Percentiles rank a stretch among this genome's conserved stretches.
Conservation (phyloP, 1,140 invertebrate species). For the Magallana gigas region DNA sequence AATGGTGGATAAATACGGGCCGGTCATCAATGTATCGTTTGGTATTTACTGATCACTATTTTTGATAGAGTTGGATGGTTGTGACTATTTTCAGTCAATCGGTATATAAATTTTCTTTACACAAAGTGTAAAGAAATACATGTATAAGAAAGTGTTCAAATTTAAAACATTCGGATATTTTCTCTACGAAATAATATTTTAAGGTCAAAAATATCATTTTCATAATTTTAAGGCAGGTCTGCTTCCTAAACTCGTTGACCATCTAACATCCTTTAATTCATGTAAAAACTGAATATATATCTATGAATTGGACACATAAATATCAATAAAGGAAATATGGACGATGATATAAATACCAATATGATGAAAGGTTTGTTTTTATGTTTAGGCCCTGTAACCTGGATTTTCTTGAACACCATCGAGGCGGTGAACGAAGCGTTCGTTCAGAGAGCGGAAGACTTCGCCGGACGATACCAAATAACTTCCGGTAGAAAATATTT, state of each 20-base stretch:
- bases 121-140: not conserved
- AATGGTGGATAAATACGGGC: not conserved
- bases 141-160: not conserved
- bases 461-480: conserved; percentile 35
- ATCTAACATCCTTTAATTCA: not conserved
- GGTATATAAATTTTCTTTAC: not conserved
- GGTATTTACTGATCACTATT: not conserved
- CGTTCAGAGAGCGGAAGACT: conserved; percentile 44
- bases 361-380: not conserved
- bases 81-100: no score
- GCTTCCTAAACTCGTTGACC: not conserved
- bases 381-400: conserved; percentile 37
- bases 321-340: not conserved
- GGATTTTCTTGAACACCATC: conserved; percentile 46
- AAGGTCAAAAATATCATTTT: not conserved
- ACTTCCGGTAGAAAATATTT: conserved; percentile 22
- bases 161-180: not conserved
- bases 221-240: not conserved
- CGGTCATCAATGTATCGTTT: not conserved
- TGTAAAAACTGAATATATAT: not conserved
- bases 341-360: not conserved
- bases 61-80: no score
- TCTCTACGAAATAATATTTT: not conserved
- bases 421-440: conserved; percentile 39
- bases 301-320: not conserved